Percentiles rank a stretch among this genome's conserved stretches.
phyloP scores from a whole-genome alignment of 2,797 vertebrate species.

The Tokudaia muenninki region DNA sequence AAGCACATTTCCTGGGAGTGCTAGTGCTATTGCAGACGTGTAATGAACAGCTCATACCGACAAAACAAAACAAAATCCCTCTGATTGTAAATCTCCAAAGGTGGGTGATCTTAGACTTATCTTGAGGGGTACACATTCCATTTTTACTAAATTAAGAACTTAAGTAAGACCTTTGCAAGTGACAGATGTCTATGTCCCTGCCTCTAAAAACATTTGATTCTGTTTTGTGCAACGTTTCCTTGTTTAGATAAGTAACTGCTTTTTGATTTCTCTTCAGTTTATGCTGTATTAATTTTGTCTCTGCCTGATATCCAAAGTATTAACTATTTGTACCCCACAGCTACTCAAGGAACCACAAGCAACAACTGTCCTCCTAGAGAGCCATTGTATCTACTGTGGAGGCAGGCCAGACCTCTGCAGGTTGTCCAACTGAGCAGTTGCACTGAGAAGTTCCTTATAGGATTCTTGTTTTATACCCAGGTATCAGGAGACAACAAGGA shows the following conservation, averaged over 20 bases:
- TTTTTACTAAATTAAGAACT: slow-evolving; percentile 58
- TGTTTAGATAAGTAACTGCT: slow-evolving; percentile 64
- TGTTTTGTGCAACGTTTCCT: slow-evolving; percentile 74
- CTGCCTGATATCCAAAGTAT: slow-evolving; percentile 55
- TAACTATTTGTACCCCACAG: slow-evolving; percentile 71
- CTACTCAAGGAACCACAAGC: slow-evolving; percentile 46
- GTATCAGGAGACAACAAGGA: slow-evolving; percentile 45
- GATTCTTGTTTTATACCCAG: slow-evolving; percentile 74
- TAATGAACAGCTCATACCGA: slow-evolving; percentile 8
- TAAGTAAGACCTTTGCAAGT: slow-evolving; percentile 65
- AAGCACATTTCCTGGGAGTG: slow-evolving; percentile 24
- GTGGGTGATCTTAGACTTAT: slow-evolving; percentile 60
- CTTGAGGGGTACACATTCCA: slow-evolving; percentile 62
- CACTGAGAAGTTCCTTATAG: slow-evolving; percentile 55
- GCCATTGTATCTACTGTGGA: neutral
- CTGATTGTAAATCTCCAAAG: slow-evolving; percentile 57
- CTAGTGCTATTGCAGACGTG: neutral
- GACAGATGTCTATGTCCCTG: slow-evolving; percentile 43
- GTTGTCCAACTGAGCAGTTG: slow-evolving; percentile 40
- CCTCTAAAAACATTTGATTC: slow-evolving; percentile 69
- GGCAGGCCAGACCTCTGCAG: slow-evolving; percentile 53
- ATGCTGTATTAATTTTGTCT: slow-evolving; percentile 68
- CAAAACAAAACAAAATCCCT: neutral
- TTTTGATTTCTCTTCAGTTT: slow-evolving; percentile 27
- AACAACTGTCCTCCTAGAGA: slow-evolving; percentile 60